Base-by-base conservation (phyloP, 2,797 vertebrate genomes). In the Protosalanx chinensis region DNA sequence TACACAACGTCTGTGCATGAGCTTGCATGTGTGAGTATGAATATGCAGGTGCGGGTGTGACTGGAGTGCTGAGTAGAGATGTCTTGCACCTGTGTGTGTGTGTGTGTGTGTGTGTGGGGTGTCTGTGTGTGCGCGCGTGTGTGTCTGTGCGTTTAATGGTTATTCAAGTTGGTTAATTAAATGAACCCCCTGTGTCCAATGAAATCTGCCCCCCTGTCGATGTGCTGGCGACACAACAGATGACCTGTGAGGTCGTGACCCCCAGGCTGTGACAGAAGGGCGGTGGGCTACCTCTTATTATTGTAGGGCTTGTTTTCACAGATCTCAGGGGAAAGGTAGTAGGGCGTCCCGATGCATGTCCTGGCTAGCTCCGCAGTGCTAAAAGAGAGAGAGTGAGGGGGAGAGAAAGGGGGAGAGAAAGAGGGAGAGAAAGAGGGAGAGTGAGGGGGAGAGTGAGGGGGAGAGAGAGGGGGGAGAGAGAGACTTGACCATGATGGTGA, bases 281-380 rank as follows among this genome's bases (percentile, higher is more conserved):
- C 10, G 41, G 27, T 56, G 8, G 15, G 51, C 51, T 93, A 99
- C 98, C 98, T 99, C 92, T 99, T 99, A 88, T 99, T 98, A 90
- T 99, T 99, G 88, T 99, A 99, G 10, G 97, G 98, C 82, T 97
- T 98, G 81, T 97, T 98, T 91, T 98, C 96, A 76, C 98, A 99
- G 78, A 99, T 98, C 90, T 99, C 98, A 72, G 98, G 98, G 0
- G 98, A 99, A 69, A 99, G 87, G 80, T 99, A 99, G 87, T 99
- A 99, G 0, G 98, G 98, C 0, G 98, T 99, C 72, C 98, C 98
- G 76, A 99, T 98, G 84, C 97, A 98, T 68, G 97, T 99, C 76
- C 95, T 94, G 71, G 96, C 96, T 88, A 99, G 78, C 76, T 99
- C 98, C 3, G 96, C 94, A 23, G 97, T 99, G 87, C 98, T 99